Percentiles rank a stretch among this genome's conserved stretches.
Conservation (phyloP, 2,888 invertebrate genomes). For the Epirrita christyi region DNA sequence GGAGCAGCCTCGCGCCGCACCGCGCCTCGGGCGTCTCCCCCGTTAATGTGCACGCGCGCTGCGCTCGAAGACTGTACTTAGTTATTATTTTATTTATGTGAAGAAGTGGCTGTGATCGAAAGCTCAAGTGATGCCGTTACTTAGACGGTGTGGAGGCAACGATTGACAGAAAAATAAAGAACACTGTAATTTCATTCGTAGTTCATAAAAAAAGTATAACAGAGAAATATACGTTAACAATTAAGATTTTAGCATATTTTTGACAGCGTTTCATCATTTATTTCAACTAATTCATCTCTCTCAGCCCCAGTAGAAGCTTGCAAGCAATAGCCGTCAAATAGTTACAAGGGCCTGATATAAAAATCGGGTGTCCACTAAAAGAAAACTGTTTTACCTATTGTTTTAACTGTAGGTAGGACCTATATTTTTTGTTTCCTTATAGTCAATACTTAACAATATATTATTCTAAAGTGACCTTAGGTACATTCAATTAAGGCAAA, state of each 20-base stretch:
- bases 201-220: conserved; percentile 3
- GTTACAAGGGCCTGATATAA: no score
- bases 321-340: no score
- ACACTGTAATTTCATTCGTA: conserved; percentile 31
- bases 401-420: no score
- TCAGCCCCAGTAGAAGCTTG: background rate
- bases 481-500: conserved; percentile 20
- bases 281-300: background rate
- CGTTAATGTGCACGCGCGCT: conserved; percentile 47
- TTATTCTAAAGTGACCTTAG: background rate
- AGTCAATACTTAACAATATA: background rate
- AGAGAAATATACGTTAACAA: conserved; percentile 29
- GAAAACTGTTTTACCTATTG: no score
- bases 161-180: conserved; percentile 58
- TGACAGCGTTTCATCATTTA: background rate
- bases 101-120: conserved; percentile 81
- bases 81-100: conserved; percentile 61
- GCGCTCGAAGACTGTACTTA: conserved; percentile 58
- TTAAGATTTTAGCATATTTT: conserved; percentile 2
- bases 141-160: conserved; percentile 56
- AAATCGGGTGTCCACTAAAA: no score
- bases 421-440: background rate
- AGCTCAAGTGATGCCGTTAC: conserved; percentile 62
- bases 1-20: conserved; percentile 48
- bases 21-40: conserved; percentile 54